Percentiles rank a stretch among this genome's conserved stretches.
Evolutionary conservation across 1,140 invertebrate genomes (phyloP).

Genomic region (Cydia amplana): DNA sequence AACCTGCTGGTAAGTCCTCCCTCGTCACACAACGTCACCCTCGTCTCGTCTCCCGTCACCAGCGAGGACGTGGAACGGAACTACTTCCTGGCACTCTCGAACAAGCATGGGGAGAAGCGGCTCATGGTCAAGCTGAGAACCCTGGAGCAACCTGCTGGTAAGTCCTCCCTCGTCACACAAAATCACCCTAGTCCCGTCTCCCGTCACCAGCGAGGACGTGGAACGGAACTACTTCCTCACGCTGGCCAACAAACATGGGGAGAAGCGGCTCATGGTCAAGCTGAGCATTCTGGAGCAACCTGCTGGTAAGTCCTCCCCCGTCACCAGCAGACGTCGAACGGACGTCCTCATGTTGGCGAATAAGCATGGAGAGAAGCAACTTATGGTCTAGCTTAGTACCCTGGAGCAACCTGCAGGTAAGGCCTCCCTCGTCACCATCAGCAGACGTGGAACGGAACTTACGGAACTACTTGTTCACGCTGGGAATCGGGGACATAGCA

Average conservation of each 20-base stretch:
- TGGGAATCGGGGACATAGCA: no score
- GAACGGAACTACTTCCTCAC: slow-evolving; percentile 84
- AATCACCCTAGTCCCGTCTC: no score
- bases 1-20: slow-evolving; percentile 83
- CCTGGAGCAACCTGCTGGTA: slow-evolving; percentile 85
- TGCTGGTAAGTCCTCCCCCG: slow-evolving; percentile 81
- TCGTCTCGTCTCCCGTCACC: slow-evolving; percentile 81
- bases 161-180: slow-evolving; percentile 37
- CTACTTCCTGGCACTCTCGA: slow-evolving; percentile 83
- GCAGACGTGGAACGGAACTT: slow-evolving; percentile 86
- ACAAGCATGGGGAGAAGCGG: slow-evolving; percentile 82
- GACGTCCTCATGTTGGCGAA: slow-evolving; percentile 83
- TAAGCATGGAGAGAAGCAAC: slow-evolving; percentile 82
- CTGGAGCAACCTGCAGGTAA: slow-evolving; percentile 85
- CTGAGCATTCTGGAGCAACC: slow-evolving; percentile 86
- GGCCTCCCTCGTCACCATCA: slow-evolving; percentile 82
- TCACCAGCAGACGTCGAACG: slow-evolving; percentile 87
- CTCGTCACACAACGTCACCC: no score
- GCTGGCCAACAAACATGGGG: slow-evolving; percentile 84
- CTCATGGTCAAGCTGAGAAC: slow-evolving; percentile 85
- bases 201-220: slow-evolving; percentile 83
- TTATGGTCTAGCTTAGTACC: slow-evolving; percentile 84
- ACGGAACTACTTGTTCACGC: slow-evolving; percentile 79
- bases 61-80: slow-evolving; percentile 86
- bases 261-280: slow-evolving; percentile 80